Conservation (phyloP, 2,113 vertebrate genomes). For the Zingel zingel region DNA sequence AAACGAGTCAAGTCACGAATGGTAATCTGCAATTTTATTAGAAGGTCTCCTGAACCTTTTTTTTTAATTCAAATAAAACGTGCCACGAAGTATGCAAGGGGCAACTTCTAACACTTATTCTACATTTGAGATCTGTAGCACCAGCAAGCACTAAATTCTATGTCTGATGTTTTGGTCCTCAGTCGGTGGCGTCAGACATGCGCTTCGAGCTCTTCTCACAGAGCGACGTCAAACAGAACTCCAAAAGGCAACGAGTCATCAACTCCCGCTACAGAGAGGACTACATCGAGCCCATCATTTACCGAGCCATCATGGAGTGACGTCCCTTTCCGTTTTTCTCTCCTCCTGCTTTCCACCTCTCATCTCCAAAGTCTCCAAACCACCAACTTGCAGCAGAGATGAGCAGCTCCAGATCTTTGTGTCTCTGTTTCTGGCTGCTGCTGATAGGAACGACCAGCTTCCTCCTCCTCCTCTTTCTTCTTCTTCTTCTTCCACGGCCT, state of each 20-base stretch:
- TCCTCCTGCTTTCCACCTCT: not conserved
- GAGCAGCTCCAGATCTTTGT: not conserved
- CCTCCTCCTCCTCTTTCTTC: not conserved
- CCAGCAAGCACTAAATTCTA: not conserved
- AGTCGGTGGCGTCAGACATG: conserved; percentile 99
- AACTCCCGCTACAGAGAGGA: conserved; percentile 97
- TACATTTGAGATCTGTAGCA: not conserved
- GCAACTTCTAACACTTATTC: not conserved
- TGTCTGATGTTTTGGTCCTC: conserved; percentile 8
- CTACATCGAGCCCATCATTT: conserved; percentile 95
- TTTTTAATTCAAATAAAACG: not conserved
- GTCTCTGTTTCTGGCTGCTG: conserved; percentile 20
- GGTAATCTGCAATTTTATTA: conserved; percentile 76
- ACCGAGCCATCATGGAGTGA: conserved; percentile 98
- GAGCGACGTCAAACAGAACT: conserved; percentile 92
- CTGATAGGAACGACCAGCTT: conserved; percentile 11
- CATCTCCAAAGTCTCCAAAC: not conserved
- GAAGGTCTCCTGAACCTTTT: not conserved
- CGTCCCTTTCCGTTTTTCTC: fast-evolving
- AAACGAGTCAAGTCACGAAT: conserved; percentile 96
- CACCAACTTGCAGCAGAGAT: not conserved
- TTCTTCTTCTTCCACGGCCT: conserved; percentile 46
- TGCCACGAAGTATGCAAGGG: not conserved
- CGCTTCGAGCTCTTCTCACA: conserved; percentile 96
- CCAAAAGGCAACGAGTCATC: conserved; percentile 96